A percentile compares a stretch with the other conserved stretches of the same genome.
These are phyloP conservation scores for Amphipyra berbera DNA, from an alignment of 2,888 invertebrate genomes.

Conservation along the genomic window DNA sequence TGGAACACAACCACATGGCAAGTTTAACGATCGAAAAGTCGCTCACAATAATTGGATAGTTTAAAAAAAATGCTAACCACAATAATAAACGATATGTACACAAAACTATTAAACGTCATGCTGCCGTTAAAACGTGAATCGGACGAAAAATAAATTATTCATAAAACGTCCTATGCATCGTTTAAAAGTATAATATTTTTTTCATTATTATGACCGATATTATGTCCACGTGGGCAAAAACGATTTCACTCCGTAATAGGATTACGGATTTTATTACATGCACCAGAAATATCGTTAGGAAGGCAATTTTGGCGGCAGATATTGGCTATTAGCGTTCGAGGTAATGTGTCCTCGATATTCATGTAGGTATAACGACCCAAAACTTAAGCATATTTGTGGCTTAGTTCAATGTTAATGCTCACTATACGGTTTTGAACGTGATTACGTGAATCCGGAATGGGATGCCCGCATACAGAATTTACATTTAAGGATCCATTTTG, in stretches of 20 bases:
- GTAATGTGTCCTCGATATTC: conserved; percentile 85
- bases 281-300: conserved; percentile 88
- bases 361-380: conserved; percentile 73
- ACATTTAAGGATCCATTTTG: conserved; percentile 43
- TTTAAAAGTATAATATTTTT: conserved; percentile 54
- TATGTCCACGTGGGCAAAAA: conserved; percentile 74
- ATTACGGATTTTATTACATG: conserved; percentile 87
- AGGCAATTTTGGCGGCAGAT: conserved; percentile 88
- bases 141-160: conserved; percentile 51
- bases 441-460: conserved; percentile 49
- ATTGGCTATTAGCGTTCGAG: conserved; percentile 87
- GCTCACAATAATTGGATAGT: conserved; percentile 6
- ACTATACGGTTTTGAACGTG: conserved; percentile 45
- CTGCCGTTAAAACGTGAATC: conserved; percentile 23
- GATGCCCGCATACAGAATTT: conserved; percentile 44
- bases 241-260: conserved; percentile 80
- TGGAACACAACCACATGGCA: not conserved
- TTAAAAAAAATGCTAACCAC: conserved; percentile 24
- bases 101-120: conserved; percentile 41
- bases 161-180: conserved; percentile 35
- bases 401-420: conserved; percentile 62
- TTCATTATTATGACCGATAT: conserved; percentile 64
- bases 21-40: conserved; percentile 6
- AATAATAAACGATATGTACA: conserved; percentile 18
- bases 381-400: conserved; percentile 79